Base-by-base conservation (phyloP, 1,140 invertebrate genomes). In the Calliphora vicina region DNA sequence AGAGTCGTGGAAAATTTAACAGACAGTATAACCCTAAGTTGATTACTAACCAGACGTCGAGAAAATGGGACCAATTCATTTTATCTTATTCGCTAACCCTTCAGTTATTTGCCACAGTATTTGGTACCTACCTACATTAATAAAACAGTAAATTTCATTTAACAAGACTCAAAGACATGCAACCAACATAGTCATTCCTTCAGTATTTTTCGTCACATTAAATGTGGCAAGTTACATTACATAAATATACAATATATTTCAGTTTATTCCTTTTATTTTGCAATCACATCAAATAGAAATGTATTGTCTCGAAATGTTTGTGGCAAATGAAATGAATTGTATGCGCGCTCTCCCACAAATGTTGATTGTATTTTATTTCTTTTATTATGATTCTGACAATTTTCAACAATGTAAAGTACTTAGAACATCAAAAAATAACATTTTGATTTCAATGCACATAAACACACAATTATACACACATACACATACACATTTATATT, bases 341-440 rank as follows among this genome's bases (percentile, higher is more conserved):
- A 67, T 15, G 50, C 61, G 61, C 50, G 15, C 50, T 57, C 50
- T 57, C 6, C 6, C 35, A 35, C 35, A 35, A 35, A 50, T 12
- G 17, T 50, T 35, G 15, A 20, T 67, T 23, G 61, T 23, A 67
- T 57, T n/a, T 6, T 57, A 67, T 20, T 67, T 12, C 61, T 23
- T 67, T 67, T 67, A 57, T 61, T 61, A 23, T 67, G n/a, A 67
- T 67, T 23, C 61, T 67, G 8, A 67, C 61, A 67, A 20, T 50
- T 67, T 67, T 20, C n/a, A 67, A 67, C 61, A 67, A 67, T 67
- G 61, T 67, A 23, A 67, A 67, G 61, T 67, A 67, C 61, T 67
- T 67, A 67, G 23, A 67, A 67, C n/a, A 25, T 23, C 23, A 23
- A 67, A 17, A 67, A 67, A 57, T 5, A 57, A 20, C 61, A 23